A percentile compares a stretch with the other conserved stretches of the same genome.
phyloP scores from a whole-genome alignment of 2,797 vertebrate species.

The Denticeps clupeoides region DNA sequence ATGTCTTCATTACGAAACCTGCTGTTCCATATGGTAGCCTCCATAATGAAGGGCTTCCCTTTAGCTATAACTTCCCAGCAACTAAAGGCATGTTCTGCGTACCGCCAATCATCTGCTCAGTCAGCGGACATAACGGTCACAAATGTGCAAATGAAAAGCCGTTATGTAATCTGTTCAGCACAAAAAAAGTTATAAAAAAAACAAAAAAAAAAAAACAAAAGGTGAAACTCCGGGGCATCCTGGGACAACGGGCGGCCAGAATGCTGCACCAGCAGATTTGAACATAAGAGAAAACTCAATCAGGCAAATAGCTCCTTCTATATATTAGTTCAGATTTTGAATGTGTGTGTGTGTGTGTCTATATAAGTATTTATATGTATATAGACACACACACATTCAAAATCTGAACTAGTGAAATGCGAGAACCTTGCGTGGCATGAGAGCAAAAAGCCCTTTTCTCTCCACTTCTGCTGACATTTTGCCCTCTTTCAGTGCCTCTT shows the following conservation, averaged over 20 bases:
- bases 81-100: too few species aligned
- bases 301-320: conserved; percentile 7
- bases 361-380: not conserved
- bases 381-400: conserved; percentile 19
- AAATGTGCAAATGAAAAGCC: too few species aligned
- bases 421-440: too few species aligned
- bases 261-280: conserved; percentile 50
- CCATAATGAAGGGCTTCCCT: too few species aligned
- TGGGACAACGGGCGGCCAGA: conserved; percentile 50
- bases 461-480: too few species aligned
- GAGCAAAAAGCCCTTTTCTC: too few species aligned
- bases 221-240: conserved; percentile 26
- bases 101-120: conserved; percentile 15
- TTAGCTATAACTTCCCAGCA: too few species aligned
- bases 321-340: not conserved
- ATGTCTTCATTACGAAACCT: too few species aligned
- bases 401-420: too few species aligned
- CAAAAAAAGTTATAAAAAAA: conserved; percentile 16
- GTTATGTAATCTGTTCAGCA: not conserved
- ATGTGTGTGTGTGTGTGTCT: not conserved
- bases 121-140: not conserved
- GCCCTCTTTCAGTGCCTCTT: too few species aligned
- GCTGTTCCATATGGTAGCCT: too few species aligned
- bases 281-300: conserved; percentile 47
- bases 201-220: not conserved